These are phyloP conservation scores for Eulemur macaco DNA, from an alignment of 2,113 vertebrate genomes.

Conservation along the genomic window DNA sequence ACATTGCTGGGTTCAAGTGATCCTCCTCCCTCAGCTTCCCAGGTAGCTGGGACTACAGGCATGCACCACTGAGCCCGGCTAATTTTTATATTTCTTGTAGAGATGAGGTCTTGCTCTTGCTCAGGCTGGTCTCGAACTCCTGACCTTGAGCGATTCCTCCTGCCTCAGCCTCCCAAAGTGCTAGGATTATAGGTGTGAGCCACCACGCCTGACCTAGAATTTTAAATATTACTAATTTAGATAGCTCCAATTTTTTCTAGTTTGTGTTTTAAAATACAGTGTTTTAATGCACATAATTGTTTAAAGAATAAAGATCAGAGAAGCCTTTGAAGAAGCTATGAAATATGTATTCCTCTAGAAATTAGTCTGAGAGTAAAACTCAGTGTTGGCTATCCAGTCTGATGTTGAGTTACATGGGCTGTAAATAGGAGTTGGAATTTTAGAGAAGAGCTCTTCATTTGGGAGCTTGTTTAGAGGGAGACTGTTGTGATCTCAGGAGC, in stretches of 20 bases:
- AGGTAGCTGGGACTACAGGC: neutral
- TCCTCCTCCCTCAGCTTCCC: neutral
- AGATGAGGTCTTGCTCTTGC: too few species aligned
- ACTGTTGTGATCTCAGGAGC: slow-evolving; percentile 20
- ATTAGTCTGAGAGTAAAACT: slow-evolving; percentile 20
- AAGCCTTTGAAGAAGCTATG: neutral
- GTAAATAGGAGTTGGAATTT: neutral
- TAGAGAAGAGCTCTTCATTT: slow-evolving; percentile 18
- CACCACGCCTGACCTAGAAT: neutral
- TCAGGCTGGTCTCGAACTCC: too few species aligned
- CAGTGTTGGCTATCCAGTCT: neutral
- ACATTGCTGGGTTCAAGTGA: neutral
- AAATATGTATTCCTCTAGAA: slow-evolving; percentile 1
- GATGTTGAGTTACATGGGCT: neutral
- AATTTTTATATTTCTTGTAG: too few species aligned
- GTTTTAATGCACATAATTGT: neutral
- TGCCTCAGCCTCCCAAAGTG: neutral
- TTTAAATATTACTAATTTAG: too few species aligned
- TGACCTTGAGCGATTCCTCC: neutral
- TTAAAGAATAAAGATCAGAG: slow-evolving; percentile 26
- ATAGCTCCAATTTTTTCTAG: too few species aligned
- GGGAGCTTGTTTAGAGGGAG: neutral
- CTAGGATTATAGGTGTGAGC: neutral
- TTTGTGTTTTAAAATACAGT: too few species aligned
- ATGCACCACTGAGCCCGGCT: neutral